Evolutionary conservation across 2,113 vertebrate genomes (phyloP).

Genomic region (human): DNA sequence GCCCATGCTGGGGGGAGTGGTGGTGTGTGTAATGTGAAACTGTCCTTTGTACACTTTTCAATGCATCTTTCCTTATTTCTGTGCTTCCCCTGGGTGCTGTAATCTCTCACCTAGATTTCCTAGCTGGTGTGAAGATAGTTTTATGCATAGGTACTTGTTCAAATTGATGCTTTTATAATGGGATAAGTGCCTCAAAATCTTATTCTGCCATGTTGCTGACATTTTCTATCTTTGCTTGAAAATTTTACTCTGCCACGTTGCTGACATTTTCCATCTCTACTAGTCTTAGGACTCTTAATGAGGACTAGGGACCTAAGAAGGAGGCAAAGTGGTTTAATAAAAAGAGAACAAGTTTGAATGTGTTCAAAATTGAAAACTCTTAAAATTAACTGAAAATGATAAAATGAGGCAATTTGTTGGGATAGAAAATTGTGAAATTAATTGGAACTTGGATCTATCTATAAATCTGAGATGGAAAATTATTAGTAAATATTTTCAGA

Average conservation of each 20-base stretch:
- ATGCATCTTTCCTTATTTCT: background rate
- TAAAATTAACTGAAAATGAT: background rate
- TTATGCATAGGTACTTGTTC: background rate
- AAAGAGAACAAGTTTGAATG: background rate
- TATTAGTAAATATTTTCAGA: background rate
- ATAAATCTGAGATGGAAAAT: slow-evolving; percentile 10
- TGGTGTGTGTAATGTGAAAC: background rate
- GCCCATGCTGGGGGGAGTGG: background rate
- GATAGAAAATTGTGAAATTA: background rate
- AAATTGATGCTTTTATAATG: background rate
- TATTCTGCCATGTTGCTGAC: background rate
- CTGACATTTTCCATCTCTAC: background rate
- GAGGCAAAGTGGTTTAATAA: background rate
- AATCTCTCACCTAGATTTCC: background rate
- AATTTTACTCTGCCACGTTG: background rate
- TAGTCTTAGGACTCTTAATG: background rate
- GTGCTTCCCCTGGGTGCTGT: background rate
- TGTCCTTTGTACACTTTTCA: background rate
- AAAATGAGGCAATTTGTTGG: background rate
- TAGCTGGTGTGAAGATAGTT: background rate
- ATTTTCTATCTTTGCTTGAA: background rate
- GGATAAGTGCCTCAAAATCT: background rate
- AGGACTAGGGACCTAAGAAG: background rate
- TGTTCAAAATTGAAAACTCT: background rate
- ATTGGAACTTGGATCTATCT: background rate